A percentile compares a stretch with the other conserved stretches of the same genome.
phyloP scores from a whole-genome alignment of 2,888 invertebrate genomes.

The Caenorhabditis becei region DNA sequence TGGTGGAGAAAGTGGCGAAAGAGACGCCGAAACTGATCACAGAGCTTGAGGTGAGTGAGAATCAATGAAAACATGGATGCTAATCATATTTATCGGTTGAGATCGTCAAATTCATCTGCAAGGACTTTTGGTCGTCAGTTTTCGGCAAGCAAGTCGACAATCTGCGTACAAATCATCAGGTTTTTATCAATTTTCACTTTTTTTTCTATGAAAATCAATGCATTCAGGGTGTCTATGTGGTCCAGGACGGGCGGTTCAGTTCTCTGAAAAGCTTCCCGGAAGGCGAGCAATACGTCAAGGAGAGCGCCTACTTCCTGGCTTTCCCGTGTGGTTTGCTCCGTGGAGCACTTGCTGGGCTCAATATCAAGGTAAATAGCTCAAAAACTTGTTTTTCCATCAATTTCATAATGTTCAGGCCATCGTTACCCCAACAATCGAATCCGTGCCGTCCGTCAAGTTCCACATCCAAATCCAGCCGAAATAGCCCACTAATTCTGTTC shows the following conservation, averaged over 20 bases:
- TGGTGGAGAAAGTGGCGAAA: conserved; percentile 83
- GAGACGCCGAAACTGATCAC: conserved; percentile 86
- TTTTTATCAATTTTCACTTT: conserved; percentile 63
- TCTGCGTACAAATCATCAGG: conserved; percentile 92
- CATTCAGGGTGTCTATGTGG: conserved; percentile 92
- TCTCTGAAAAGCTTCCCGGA: conserved; percentile 92
- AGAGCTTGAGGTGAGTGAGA: conserved; percentile 87
- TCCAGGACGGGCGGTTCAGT: conserved; percentile 95
- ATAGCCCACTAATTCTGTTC: conserved; percentile 20
- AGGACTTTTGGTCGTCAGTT: conserved; percentile 98
- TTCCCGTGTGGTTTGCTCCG: conserved; percentile 96
- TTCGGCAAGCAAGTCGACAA: conserved; percentile 99
- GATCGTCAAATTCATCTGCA: conserved; percentile 98
- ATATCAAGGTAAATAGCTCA: conserved; percentile 83
- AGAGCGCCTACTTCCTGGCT: conserved; percentile 85
- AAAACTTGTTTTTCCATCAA: conserved; percentile 1
- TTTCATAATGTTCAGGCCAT: conserved; percentile 85
- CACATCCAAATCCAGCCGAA: conserved; percentile 77
- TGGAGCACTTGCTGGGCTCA: conserved; percentile 95
- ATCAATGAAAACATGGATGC: background rate
- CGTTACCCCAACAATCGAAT: conserved; percentile 87
- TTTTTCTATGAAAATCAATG: background rate
- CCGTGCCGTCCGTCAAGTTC: conserved; percentile 80
- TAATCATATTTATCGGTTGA: conserved; percentile 29
- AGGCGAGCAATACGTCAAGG: conserved; percentile 92